Base-by-base conservation (phyloP, 2,888 invertebrate genomes). In the Taenaris catops region DNA sequence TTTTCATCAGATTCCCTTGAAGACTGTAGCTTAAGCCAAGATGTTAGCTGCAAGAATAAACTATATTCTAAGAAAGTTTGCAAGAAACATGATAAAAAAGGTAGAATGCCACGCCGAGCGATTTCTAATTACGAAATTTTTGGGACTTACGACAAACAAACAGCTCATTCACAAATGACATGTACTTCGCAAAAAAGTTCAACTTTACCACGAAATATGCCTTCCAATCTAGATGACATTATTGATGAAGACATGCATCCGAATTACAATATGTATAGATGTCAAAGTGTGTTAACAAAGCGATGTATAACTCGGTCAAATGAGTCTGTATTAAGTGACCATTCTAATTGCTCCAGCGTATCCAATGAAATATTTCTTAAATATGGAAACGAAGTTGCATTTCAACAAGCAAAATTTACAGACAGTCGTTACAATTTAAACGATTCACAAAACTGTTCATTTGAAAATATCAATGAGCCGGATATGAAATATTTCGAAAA, bases 1-100 rank as follows among this genome's bases (percentile, higher is more conserved):
- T 93, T 94, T 52, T 94, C 94, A 28, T 94, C 94, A 0, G 94
- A 94, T 72, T 94, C 94, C 0, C 69, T 94, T 31, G 94, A 94
- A 71, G 93, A 92, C 44, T 91, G 90, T 53, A 90, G 91, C 57
- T 66, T 90, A 0, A 88, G 88, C 46, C 81, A 88, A 52, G 88
- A 89, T 25, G 76, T 73, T 6, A 84, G 81, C 44, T 84, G 84
- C 47, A 71, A 86, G 51, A 88, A 86, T 38, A 88, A 88, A 55
- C 58, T 64, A 41, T 90, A 63, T 60, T 89, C 73, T 3, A 89
- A 89, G 51, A 84, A 81, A 48, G 63, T 88, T 3, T 88, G 88
- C 39, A 88, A 84, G 44, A 89, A 88, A 40, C 88, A 88, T 42
- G 88, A 78, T 10, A 89, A 87, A 49, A 72, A 62, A 28, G 47